Base-by-base conservation (phyloP, 2,797 vertebrate genomes). In the Centropyge bicolor region DNA sequence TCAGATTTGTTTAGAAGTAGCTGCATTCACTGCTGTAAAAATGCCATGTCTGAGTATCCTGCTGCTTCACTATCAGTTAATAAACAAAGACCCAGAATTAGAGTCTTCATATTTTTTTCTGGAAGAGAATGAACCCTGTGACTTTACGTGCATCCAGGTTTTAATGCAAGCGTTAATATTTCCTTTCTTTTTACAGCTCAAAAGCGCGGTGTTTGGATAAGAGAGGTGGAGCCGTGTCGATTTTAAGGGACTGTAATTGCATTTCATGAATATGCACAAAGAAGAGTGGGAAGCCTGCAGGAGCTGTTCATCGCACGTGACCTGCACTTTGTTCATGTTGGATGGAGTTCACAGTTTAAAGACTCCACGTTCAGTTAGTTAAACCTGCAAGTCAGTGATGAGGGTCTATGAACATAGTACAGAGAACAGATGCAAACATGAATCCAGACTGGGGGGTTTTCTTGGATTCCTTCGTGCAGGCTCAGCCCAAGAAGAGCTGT, bases 1-100 rank as follows among this genome's bases (percentile, higher is more conserved):
- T 86, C 59, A 66, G 24, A 66, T 70, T 76, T 59, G 73, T 68
- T 74, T 66, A 27, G 67, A 49, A 16, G 54, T 12, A 43, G 36
- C 46, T 60, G 41, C 22, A 65, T 65, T 78, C 5, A 5, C 55
- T 24, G 63, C 20, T 66, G 22, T 76, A 54, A 66, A 81, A 78
- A 65, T 62, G 60, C 38, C 69, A 51, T 13, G 0, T 31, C 14
- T 55, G 20, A 62, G 35, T 10, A 22, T 17, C 45, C 56, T 8
- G 46, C 17, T 56, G 56, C 63, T 31, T 19, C 17, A 62, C 20
- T 24, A 49, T 57, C 49, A 49, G 16, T 19, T 46, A 16, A 54
- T 27, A 31, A 38, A 66, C 27, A 45, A 40, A 40, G 40, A 54
- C 16, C 6, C 27, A 68, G 74, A 9, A 66, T 67, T 75, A 48